A percentile compares a stretch with the other conserved stretches of the same genome.
Conservation (phyloP, 2,888 invertebrate genomes). For the Drosophila planitibia region DNA sequence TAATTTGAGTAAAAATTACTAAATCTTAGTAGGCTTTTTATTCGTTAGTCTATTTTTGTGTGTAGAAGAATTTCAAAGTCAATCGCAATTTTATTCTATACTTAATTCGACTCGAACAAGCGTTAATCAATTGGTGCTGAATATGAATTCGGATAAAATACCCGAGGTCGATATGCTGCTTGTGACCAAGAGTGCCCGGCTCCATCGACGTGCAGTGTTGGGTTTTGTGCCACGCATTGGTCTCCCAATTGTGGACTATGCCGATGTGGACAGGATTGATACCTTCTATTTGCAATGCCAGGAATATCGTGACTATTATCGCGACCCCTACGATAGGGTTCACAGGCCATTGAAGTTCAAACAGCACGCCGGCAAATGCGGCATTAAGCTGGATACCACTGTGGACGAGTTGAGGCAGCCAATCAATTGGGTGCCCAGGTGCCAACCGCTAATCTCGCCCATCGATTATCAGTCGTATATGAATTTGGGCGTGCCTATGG, state of each 20-base stretch:
- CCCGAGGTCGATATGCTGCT: slow-evolving; percentile 42
- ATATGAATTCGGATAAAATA: slow-evolving; percentile 29
- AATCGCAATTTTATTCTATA: neutral
- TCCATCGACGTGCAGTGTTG: slow-evolving; percentile 66
- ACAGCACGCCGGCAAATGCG: slow-evolving; percentile 52
- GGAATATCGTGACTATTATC: slow-evolving; percentile 81
- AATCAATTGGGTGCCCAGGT: slow-evolving; percentile 20
- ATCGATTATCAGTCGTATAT: slow-evolving; percentile 33
- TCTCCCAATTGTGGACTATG: slow-evolving; percentile 75
- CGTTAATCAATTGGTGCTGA: neutral
- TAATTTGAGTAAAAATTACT: neutral
- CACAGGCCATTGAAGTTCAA: slow-evolving; percentile 56
- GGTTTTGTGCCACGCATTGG: slow-evolving; percentile 79
- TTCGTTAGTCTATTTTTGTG: neutral
- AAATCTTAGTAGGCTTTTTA: neutral
- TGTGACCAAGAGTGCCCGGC: slow-evolving; percentile 32
- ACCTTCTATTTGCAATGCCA: slow-evolving; percentile 79
- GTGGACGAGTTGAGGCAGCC: slow-evolving; percentile 36
- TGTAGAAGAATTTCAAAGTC: neutral
- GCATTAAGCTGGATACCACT: slow-evolving; percentile 31
- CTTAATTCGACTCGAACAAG: neutral
- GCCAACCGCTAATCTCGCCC: slow-evolving; percentile 15
- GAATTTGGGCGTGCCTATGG: slow-evolving; percentile 40
- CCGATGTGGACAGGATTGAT: slow-evolving; percentile 73
- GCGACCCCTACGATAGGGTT: slow-evolving; percentile 78